These are phyloP conservation scores for Nesidiocoris tenuis DNA, from an alignment of 2,888 invertebrate genomes.

Conservation along the genomic window DNA sequence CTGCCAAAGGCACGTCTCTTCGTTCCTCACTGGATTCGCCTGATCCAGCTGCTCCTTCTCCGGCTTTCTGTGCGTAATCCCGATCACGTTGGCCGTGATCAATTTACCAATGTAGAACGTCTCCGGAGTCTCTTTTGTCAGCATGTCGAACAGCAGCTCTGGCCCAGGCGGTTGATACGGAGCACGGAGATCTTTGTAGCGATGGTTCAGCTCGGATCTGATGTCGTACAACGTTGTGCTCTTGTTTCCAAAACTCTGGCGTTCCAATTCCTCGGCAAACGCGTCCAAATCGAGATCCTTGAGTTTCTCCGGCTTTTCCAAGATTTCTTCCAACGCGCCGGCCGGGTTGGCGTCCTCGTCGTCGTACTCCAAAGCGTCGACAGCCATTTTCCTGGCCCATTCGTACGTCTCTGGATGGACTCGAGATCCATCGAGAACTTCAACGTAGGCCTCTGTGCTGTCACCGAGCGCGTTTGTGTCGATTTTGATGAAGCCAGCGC, in stretches of 20 bases:
- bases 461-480: constrained; percentile 94
- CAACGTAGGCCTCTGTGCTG: constrained; percentile 89
- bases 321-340: constrained; percentile 93
- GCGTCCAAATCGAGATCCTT: constrained; percentile 97
- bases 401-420: constrained; percentile 99
- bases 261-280: constrained; percentile 93
- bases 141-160: constrained; percentile 89
- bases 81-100: constrained; percentile 73
- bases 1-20: constrained; percentile 93
- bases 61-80: constrained; percentile 83
- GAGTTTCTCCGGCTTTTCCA: constrained; percentile 89
- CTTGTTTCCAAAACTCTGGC: constrained; percentile 86
- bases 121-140: constrained; percentile 94
- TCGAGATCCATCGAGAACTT: constrained; percentile 94
- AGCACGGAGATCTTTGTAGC: constrained; percentile 86
- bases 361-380: constrained; percentile 97
- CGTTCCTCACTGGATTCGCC: constrained; percentile 92
- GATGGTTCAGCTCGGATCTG: constrained; percentile 87
- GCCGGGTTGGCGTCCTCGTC: constrained; percentile 96
- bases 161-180: constrained; percentile 75
- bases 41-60: constrained; percentile 91
- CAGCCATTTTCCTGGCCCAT: constrained; percentile 99
- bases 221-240: constrained; percentile 97
- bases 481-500: constrained; percentile 98
- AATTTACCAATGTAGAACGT: constrained; percentile 88